Evolutionary conservation across 2,797 vertebrate genomes (phyloP).

Genomic region (Arremon aurantiirostris): DNA sequence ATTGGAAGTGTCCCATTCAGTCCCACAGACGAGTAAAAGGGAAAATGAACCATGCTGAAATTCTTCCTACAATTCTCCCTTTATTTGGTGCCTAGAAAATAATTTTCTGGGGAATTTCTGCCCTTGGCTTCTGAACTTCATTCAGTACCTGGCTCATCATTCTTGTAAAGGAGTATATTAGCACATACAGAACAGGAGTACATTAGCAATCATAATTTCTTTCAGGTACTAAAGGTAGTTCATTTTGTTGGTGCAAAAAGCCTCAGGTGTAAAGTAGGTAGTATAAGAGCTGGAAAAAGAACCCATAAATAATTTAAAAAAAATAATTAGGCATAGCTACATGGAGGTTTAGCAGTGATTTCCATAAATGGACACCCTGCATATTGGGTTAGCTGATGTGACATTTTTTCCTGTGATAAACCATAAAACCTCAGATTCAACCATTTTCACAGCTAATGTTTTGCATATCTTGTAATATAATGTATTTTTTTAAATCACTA

Average conservation of each 20-base stretch:
- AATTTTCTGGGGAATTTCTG: not conserved
- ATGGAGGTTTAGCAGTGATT: not conserved
- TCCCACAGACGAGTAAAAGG: slow-evolving; percentile 42
- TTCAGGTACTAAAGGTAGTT: not conserved
- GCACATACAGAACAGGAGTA: not conserved
- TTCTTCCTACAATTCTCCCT: not conserved
- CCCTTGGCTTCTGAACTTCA: not conserved
- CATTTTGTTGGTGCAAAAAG: slow-evolving; percentile 34
- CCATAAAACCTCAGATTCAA: slow-evolving; percentile 22
- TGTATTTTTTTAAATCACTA: slow-evolving; percentile 22
- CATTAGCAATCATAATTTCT: slow-evolving; percentile 26
- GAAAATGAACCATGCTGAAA: not conserved
- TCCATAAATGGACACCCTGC: not conserved
- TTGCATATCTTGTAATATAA: slow-evolving; percentile 40
- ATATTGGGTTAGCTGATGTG: not conserved
- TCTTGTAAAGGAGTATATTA: not conserved
- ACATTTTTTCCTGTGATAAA: slow-evolving; percentile 6
- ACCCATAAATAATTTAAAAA: not conserved
- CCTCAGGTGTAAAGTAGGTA: not conserved
- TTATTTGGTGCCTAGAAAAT: not conserved
- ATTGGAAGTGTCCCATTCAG: slow-evolving; percentile 27
- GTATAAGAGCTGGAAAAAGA: not conserved
- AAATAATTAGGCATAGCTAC: not conserved
- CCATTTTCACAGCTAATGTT: slow-evolving; percentile 32
- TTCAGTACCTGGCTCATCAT: not conserved